Evolutionary conservation across 2,888 invertebrate species (phyloP).

Genomic region (Pammene aurita): DNA sequence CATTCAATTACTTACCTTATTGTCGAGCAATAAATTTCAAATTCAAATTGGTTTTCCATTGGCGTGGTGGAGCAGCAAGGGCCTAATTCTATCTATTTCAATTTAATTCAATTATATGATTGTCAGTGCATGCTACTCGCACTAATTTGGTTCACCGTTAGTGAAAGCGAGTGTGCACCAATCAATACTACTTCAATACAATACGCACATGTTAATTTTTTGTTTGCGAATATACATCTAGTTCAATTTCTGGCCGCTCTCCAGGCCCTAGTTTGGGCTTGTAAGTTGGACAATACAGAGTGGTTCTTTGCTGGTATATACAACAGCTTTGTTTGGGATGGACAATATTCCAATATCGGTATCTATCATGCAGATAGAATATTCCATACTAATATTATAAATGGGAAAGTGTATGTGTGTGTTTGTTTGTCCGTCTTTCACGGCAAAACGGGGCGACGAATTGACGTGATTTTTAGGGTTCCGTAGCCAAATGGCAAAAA

Average conservation of each 20-base stretch:
- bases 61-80: no score
- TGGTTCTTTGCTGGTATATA: neutral
- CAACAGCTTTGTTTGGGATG: neutral
- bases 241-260: constrained; percentile 5
- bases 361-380: no score
- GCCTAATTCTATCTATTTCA: neutral
- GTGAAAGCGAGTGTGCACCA: neutral
- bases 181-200: neutral
- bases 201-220: neutral
- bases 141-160: neutral
- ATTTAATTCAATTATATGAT: neutral
- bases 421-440: no score
- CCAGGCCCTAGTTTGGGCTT: constrained; percentile 13
- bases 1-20: no score
- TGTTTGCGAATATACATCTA: neutral
- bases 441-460: no score
- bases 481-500: no score
- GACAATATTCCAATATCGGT: neutral
- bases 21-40: no score
- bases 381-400: no score
- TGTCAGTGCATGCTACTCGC: neutral
- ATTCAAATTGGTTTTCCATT: no score
- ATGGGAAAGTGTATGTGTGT: no score
- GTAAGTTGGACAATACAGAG: constrained; percentile 13
- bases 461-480: no score